Evolutionary conservation across 2,888 invertebrate genomes (phyloP).

Genomic region (Drosophila imparisetae): DNA sequence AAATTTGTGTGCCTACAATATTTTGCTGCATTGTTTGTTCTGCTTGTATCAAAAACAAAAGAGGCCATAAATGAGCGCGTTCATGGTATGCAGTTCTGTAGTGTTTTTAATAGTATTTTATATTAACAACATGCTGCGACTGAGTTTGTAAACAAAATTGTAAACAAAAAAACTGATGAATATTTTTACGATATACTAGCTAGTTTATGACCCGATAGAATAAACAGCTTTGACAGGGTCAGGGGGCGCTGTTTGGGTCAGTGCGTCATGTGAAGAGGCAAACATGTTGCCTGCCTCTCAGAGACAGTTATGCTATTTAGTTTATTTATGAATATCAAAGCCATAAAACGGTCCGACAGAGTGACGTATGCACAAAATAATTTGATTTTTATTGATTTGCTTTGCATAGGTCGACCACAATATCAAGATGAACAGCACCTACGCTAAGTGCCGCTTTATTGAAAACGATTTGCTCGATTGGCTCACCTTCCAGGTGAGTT

Average conservation of each 20-base stretch:
- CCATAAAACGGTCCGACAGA: constrained; percentile 55
- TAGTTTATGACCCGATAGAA: constrained; percentile 57
- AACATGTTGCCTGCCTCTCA: constrained; percentile 28
- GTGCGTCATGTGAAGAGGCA: constrained; percentile 49
- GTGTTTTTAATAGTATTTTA: constrained; percentile 67
- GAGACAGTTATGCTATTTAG: constrained; percentile 23
- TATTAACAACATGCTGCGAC: constrained; percentile 35
- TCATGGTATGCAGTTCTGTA: constrained; percentile 54
- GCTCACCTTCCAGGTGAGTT: constrained; percentile 88
- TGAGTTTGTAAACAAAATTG: constrained; percentile 70
- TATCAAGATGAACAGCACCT: constrained; percentile 69
- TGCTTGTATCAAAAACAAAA: constrained; percentile 29
- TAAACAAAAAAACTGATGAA: constrained; percentile 65
- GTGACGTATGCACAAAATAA: constrained; percentile 51
- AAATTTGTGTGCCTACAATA: constrained; percentile 3
- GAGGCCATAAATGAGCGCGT: constrained; percentile 44
- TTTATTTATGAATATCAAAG: constrained; percentile 44
- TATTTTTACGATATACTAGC: constrained; percentile 63
- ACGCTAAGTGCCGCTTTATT: constrained; percentile 86
- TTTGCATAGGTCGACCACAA: constrained; percentile 83
- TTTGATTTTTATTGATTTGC: constrained; percentile 18
- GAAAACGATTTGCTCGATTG: constrained; percentile 85
- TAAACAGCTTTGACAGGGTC: constrained; percentile 13
- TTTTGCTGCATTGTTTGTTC: constrained; percentile 16
- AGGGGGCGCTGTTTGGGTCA: constrained; percentile 20